Evolutionary conservation across 2,113 vertebrate species (phyloP).

Genomic region (Muntiacus reevesi): DNA sequence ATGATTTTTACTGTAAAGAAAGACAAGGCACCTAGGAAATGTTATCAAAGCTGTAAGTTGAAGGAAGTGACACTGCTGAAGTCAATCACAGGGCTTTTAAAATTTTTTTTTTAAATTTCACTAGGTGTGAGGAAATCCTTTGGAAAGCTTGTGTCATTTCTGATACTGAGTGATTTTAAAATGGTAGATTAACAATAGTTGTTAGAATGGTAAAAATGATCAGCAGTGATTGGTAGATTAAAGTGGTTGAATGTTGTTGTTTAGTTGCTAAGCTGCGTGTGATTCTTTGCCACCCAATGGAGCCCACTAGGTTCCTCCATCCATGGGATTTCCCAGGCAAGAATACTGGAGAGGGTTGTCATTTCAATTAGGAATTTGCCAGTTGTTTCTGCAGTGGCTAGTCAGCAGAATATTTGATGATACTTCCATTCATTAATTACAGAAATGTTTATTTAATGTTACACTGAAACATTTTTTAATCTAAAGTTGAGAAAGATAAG

Average conservation of each 20-base stretch:
- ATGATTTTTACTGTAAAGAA: not conserved
- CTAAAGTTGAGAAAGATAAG: not conserved
- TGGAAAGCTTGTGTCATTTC: not conserved
- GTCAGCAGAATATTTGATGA: not conserved
- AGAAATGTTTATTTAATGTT: not conserved
- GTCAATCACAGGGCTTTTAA: not conserved
- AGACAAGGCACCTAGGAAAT: not conserved
- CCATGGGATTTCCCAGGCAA: not conserved
- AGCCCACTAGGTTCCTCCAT: not conserved
- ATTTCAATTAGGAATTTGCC: not conserved
- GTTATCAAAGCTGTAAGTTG: not conserved
- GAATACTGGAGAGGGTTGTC: not conserved
- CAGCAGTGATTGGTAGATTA: not conserved
- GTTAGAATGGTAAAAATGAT: not conserved
- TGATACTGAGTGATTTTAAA: not conserved
- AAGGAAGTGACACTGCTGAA: not conserved
- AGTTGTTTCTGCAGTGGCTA: not conserved
- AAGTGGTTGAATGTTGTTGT: not conserved
- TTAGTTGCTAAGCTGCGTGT: not conserved
- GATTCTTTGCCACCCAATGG: not conserved
- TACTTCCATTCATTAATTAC: not conserved
- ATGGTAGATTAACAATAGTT: not conserved
- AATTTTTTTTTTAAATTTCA: not conserved
- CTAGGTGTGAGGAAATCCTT: not conserved
- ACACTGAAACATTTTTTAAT: not conserved